Evolutionary conservation across 1,140 invertebrate species (phyloP).

Genomic region (Halesus radiatus): DNA sequence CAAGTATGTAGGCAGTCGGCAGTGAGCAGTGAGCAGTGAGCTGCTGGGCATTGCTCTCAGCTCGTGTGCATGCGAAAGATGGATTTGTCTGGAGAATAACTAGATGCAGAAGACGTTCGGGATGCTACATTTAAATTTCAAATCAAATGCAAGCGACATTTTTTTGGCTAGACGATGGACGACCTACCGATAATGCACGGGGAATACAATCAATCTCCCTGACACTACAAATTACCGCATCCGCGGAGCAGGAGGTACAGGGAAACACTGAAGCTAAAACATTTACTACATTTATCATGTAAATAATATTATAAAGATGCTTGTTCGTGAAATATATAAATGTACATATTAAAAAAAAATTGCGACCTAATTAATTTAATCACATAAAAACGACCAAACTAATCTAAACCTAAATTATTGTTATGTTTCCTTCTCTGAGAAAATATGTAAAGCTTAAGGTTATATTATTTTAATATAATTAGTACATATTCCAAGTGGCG

Average conservation of each 20-base stretch:
- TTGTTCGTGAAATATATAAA: too few species aligned
- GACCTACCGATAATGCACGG: slow-evolving; percentile 54
- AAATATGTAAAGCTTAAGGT: too few species aligned
- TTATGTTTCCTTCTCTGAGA: too few species aligned
- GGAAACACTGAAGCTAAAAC: background rate
- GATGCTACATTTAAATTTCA: slow-evolving; percentile 56
- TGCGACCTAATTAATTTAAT: too few species aligned
- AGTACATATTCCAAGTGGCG: too few species aligned
- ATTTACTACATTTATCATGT: background rate
- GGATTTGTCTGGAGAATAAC: slow-evolving; percentile 49
- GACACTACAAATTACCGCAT: slow-evolving; percentile 51
- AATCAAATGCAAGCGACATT: slow-evolving; percentile 56
- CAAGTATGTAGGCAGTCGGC: too few species aligned
- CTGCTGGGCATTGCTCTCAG: background rate
- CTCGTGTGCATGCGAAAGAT: slow-evolving; percentile 49
- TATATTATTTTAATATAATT: too few species aligned
- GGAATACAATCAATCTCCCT: slow-evolving; percentile 52
- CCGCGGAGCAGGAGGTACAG: slow-evolving; percentile 26
- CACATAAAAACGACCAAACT: too few species aligned
- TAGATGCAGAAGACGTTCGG: slow-evolving; percentile 56
- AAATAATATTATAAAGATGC: too few species aligned
- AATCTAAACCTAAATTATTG: too few species aligned
- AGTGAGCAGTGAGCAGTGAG: too few species aligned
- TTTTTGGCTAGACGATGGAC: slow-evolving; percentile 50
- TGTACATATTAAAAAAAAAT: too few species aligned